Conservation (phyloP, 2,888 invertebrate species). For the Empis livida region DNA sequence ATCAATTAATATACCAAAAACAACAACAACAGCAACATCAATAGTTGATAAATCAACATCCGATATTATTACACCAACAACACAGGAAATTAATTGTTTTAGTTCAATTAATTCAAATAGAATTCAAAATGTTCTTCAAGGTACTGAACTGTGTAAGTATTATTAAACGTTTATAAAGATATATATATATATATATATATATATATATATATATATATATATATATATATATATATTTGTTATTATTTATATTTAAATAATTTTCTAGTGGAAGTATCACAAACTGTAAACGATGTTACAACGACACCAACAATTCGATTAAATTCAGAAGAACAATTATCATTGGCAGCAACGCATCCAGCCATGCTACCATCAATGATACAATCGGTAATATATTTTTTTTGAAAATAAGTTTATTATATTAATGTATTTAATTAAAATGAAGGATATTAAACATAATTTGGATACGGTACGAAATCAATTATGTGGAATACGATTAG, state of each 20-base stretch:
- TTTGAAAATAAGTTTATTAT: neutral
- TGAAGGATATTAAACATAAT: conserved; percentile 34
- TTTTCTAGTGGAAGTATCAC: too few relatives aligned
- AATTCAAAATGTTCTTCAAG: too few relatives aligned
- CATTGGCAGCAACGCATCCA: conserved; percentile 33
- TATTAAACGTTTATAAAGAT: too few relatives aligned
- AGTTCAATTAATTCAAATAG: too few relatives aligned
- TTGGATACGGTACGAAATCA: conserved; percentile 31
- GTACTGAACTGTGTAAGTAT: too few relatives aligned
- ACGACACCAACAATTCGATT: neutral
- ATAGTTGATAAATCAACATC: neutral
- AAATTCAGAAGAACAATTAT: conserved; percentile 26
- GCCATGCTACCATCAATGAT: conserved; percentile 31
- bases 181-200: too few relatives aligned
- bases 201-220: too few relatives aligned
- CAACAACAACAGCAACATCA: neutral
- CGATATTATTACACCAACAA: neutral
- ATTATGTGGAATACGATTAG: conserved; percentile 29
- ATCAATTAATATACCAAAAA: neutral
- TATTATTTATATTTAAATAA: too few relatives aligned
- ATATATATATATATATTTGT: too few relatives aligned
- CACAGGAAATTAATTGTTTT: too few relatives aligned
- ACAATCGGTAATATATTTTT: conserved; percentile 23
- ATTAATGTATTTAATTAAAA: neutral
- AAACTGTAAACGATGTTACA: neutral